These are phyloP conservation scores for Reticulitermes lucifugus DNA, from an alignment of 2,888 invertebrate genomes.

Conservation along the genomic window DNA sequence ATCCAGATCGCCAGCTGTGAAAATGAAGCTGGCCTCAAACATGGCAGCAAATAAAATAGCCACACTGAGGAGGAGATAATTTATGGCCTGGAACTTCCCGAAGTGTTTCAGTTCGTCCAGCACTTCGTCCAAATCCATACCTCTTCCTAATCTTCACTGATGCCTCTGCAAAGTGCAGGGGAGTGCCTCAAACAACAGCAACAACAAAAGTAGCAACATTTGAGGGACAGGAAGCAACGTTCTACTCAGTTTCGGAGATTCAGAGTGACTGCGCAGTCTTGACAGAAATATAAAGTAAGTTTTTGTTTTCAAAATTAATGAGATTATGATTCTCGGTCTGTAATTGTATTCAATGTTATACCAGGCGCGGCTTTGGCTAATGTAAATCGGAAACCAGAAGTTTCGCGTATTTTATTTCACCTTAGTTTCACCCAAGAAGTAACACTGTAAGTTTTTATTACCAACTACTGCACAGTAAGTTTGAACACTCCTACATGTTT, in stretches of 20 bases:
- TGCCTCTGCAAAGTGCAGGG: background rate
- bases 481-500: no score
- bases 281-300: no score
- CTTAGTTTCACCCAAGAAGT: no score
- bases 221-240: conserved; percentile 59
- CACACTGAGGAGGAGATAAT: conserved; percentile 41
- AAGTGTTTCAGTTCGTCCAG: conserved; percentile 44
- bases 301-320: no score
- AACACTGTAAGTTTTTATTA: no score
- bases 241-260: background rate
- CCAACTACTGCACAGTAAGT: no score
- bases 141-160: background rate
- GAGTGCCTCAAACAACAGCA: background rate
- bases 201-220: conserved; percentile 17
- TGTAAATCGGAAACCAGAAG: no score
- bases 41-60: conserved; percentile 42
- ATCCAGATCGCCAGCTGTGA: conserved; percentile 45
- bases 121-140: conserved; percentile 41
- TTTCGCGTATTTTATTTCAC: no score
- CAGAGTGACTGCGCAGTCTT: no score
- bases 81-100: conserved; percentile 43
- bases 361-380: no score
- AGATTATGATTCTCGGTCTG: no score
- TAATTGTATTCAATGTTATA: no score
- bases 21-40: conserved; percentile 42